Evolutionary conservation across 2,888 invertebrate species (phyloP).

Genomic region (Drosophila barbarae): DNA sequence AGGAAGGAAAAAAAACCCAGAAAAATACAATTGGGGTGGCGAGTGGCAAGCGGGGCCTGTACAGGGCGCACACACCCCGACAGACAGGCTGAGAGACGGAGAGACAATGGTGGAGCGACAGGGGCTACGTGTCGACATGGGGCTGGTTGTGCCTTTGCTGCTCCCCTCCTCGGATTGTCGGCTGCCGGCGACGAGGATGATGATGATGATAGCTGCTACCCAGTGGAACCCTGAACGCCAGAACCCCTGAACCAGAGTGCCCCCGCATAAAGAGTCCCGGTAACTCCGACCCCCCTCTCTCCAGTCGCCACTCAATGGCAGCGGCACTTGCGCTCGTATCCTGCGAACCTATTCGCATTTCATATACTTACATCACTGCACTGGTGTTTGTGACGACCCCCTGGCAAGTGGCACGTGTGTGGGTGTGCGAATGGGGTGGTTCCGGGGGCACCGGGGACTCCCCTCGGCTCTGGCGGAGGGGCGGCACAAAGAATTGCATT

Average conservation of each 20-base stretch:
- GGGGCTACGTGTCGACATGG: slow-evolving; percentile 41
- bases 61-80: slow-evolving; percentile 47
- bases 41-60: slow-evolving; percentile 5
- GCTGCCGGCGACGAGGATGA: slow-evolving; percentile 35
- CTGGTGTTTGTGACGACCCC: slow-evolving; percentile 64
- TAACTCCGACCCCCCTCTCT: slow-evolving; percentile 10
- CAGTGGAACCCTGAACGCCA: slow-evolving; percentile 6
- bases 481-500: slow-evolving; percentile 66
- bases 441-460: slow-evolving; percentile 9
- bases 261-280: background rate
- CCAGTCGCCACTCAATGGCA: slow-evolving; percentile 57
- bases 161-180: slow-evolving; percentile 25
- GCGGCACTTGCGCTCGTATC: slow-evolving; percentile 66
- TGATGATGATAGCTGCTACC: slow-evolving; percentile 40
- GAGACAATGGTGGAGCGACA: slow-evolving; percentile 26
- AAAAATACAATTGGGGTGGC: slow-evolving; percentile 28
- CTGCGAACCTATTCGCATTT: slow-evolving; percentile 78
- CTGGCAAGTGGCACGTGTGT: slow-evolving; percentile 7
- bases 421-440: slow-evolving; percentile 18
- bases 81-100: slow-evolving; percentile 29
- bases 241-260: background rate
- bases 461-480: background rate
- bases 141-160: slow-evolving; percentile 17
- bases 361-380: slow-evolving; percentile 78
- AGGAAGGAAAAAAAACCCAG: slow-evolving; percentile 25